Conservation (phyloP, 2,888 invertebrate genomes). For the Tethea ocularis region DNA sequence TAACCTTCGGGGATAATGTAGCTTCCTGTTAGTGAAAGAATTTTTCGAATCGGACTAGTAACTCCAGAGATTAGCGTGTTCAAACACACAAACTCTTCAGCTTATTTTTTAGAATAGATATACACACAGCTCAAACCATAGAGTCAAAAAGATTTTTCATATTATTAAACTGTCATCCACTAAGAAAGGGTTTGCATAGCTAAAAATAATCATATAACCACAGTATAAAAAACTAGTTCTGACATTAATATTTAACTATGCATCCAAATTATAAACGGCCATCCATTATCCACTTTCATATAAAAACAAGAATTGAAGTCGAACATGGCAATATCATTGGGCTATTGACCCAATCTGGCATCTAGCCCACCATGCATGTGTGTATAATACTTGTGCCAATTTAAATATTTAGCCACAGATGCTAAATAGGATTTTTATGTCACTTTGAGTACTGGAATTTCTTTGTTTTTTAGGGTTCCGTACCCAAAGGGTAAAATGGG, state of each 20-base stretch:
- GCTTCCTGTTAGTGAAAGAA: too few species aligned
- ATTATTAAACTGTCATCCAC: too few species aligned
- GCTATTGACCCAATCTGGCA: conserved; percentile 75
- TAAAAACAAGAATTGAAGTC: conserved; percentile 35
- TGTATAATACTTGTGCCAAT: conserved; percentile 18
- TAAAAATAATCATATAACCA: too few species aligned
- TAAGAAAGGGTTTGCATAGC: too few species aligned
- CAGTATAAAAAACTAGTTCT: neutral
- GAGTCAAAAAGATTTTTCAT: too few species aligned
- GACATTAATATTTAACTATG: neutral
- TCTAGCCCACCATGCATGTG: conserved; percentile 41
- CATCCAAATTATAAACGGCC: neutral
- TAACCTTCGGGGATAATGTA: too few species aligned
- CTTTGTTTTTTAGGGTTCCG: neutral
- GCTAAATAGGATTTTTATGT: neutral
- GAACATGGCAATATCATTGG: conserved; percentile 29
- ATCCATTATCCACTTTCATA: conserved; percentile 27
- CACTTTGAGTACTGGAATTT: neutral
- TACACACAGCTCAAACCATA: too few species aligned
- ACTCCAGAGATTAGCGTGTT: too few species aligned
- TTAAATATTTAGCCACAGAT: conserved; percentile 15
- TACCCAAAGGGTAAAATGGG: too few species aligned
- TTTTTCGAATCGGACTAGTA: too few species aligned
- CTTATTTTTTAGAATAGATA: too few species aligned
- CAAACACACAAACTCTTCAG: too few species aligned